Evolutionary conservation across 1,140 invertebrate genomes (phyloP), one percentile per base, ranked within the genome.

Genomic region (Drosophila athabasca): DNA sequence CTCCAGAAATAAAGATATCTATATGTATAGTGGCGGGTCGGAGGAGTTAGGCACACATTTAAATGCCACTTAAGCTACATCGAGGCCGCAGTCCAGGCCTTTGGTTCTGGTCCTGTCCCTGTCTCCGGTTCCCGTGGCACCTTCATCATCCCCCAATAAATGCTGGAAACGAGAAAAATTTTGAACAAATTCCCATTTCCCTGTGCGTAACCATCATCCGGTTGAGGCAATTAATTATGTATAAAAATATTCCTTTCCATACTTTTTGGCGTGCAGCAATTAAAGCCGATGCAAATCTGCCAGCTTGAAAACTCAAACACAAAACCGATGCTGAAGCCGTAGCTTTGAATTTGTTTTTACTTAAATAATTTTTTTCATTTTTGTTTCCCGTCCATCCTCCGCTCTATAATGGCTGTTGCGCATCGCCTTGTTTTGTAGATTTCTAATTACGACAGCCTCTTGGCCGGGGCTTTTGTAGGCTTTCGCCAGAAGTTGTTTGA

Each of bases 161-260:
- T n/a, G n/a, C n/a, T n/a, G n/a, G n/a, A n/a, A n/a, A n/a, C n/a
- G n/a, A n/a, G n/a, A n/a, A n/a, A n/a, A n/a, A n/a, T n/a, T n/a
- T n/a, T n/a, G n/a, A n/a, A n/a, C n/a, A n/a, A n/a, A n/a, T n/a
- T n/a, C 31, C 52, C 57, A 43, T 17, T n/a, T 9, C 11, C 8
- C 11, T 19, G 7, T 19, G 54, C 48, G 13, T 22, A 9, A 24
- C 24, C 24, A 11, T 26, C 58, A 45, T 49, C 45, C 57, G 29
- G 31, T 22, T 31, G 53, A 45, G 76, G 43, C 80, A 85, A 85
- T 87, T 85, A 87, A 85, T 85, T 85, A 85, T 85, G 77, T 76
- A 81, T 76, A 62, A 72, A 84, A 76, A 74, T 76, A 55, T 72
- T 76, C 17, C 22, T 4, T 31, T 55, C 11, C 35, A 39, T 64